Evolutionary conservation across 2,888 invertebrate species (phyloP), one percentile per base, ranked within the genome.

Genomic region (Bursaphelenchus okinawaensis): DNA sequence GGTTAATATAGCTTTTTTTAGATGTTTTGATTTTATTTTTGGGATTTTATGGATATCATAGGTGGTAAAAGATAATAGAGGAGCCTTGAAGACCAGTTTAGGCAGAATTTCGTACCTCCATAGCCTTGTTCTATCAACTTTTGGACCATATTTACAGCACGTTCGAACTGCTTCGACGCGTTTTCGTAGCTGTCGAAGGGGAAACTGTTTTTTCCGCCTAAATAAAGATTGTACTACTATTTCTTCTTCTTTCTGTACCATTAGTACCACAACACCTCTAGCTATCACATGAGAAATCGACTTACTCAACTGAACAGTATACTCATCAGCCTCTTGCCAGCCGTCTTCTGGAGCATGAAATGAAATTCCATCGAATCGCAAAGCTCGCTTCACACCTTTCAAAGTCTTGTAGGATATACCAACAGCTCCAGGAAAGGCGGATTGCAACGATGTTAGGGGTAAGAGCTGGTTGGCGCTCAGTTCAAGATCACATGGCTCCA

Each of bases 401-500:
- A 20, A 20, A 2, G 22, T 23, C 4, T 50, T 31, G 16, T 23
- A 26, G 12, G 60, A 24, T 20, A 59, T 4, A 1, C 19, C 52
- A 24, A 26, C 19, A 1, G 60, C 29, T 19, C 51, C 51, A 4
- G 60, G 60, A 24, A 51, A 59, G 1, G 52, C 52, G 51, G 60
- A 51, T 24, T 59, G 60, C 8, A 59, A 24, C 20, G 60, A 19
- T 16, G 60, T 20, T n/a, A 59, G 22, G 12, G 26, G 60, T 12
- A 59, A 22, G 19, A 23, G n/a, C 6, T 59, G 24, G 52, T 4
- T 6, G 20, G 29, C 51, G 19, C 12, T n/a, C 12, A 59, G 6
- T 29, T 59, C 60, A n/a, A 59, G 60, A 16, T 28, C 51, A 22
- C 60, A 27, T 4, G 60, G 51, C 60, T 59, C 60, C 20, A 59